Evolutionary conservation across 2,113 vertebrate genomes (phyloP).

Genomic region (Corythaixoides concolor): DNA sequence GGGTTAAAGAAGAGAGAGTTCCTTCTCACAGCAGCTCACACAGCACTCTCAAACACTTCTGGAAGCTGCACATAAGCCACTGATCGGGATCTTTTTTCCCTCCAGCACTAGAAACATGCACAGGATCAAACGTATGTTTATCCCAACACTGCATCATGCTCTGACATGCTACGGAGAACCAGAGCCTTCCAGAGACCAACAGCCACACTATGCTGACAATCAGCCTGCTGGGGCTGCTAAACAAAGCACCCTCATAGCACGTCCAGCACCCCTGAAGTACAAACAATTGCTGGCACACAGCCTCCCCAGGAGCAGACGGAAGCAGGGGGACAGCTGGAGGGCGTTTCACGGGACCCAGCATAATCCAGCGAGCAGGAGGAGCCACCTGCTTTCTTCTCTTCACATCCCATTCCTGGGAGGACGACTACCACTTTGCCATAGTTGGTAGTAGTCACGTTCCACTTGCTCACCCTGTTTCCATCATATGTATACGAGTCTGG

Average conservation of each 20-base stretch:
- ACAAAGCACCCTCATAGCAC: not conserved
- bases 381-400: not conserved
- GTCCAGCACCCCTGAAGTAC: not conserved
- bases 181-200: not conserved
- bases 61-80: not conserved
- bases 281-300: not conserved
- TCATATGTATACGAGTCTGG: conserved; percentile 96
- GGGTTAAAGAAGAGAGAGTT: not conserved
- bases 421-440: conserved; percentile 90
- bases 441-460: conserved; percentile 97
- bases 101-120: not conserved
- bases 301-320: not conserved
- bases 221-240: not conserved
- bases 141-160: not conserved
- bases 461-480: conserved; percentile 95
- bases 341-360: not conserved
- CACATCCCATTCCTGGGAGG: not conserved
- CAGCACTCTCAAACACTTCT: not conserved
- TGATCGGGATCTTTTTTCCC: not conserved
- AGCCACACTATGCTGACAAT: not conserved
- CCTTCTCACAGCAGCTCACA: not conserved
- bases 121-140: not conserved
- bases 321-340: not conserved
- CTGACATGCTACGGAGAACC: not conserved
- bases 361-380: not conserved